Evolutionary conservation across 2,888 invertebrate species (phyloP).

Genomic region (Hypselothyrea guttata): DNA sequence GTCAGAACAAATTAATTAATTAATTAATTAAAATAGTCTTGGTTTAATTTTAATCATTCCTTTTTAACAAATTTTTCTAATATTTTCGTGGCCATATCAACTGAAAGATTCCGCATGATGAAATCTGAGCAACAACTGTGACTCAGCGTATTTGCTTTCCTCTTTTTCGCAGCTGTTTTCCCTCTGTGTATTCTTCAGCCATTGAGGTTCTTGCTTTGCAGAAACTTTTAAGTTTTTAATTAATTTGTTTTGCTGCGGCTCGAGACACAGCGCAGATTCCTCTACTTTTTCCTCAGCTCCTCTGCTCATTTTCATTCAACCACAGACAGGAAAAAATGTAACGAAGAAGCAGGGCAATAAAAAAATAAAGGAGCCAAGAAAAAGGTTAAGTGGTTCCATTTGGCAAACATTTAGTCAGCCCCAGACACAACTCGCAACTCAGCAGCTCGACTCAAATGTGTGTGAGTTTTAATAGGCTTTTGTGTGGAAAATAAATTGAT

Average conservation of each 20-base stretch:
- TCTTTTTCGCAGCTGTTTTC: slow-evolving; percentile 8
- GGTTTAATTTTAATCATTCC: no score
- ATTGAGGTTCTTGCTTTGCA: slow-evolving; percentile 19
- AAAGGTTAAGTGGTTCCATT: slow-evolving; percentile 77
- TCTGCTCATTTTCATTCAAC: slow-evolving; percentile 52
- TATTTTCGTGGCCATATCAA: background rate
- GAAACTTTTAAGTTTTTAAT: slow-evolving; percentile 72
- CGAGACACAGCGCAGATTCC: slow-evolving; percentile 23
- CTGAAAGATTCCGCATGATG: background rate
- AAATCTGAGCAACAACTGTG: slow-evolving; percentile 18
- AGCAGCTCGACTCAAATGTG: slow-evolving; percentile 53
- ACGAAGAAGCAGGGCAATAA: background rate
- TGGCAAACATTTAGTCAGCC: slow-evolving; percentile 71
- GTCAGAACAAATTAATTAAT: no score
- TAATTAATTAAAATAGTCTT: no score
- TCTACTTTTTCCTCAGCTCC: slow-evolving; percentile 9
- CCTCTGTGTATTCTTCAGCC: slow-evolving; percentile 15
- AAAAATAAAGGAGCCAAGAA: slow-evolving; percentile 24
- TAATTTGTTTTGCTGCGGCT: slow-evolving; percentile 69
- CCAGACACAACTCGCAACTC: slow-evolving; percentile 1
- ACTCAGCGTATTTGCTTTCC: slow-evolving; percentile 5
- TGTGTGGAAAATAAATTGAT: slow-evolving; percentile 77
- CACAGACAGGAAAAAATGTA: slow-evolving; percentile 18
- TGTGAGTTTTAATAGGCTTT: slow-evolving; percentile 75
- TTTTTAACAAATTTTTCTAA: no score